Evolutionary conservation across 2,797 vertebrate genomes (phyloP).

Genomic region (Sorex maritimensis): DNA sequence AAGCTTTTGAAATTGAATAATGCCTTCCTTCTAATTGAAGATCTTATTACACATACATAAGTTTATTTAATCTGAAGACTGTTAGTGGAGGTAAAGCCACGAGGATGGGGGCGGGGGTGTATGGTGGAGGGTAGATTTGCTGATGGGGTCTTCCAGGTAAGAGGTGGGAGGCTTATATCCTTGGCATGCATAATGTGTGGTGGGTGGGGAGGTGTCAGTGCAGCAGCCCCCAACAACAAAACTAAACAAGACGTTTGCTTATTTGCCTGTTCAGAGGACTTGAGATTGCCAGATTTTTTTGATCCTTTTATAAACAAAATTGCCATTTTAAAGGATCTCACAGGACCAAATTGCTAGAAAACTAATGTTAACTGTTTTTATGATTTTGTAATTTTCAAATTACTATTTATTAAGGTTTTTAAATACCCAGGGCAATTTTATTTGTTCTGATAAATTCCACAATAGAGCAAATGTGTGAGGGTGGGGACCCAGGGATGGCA

Average conservation of each 20-base stretch:
- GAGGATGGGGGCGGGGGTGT: not conserved
- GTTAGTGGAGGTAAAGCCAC: slow-evolving; percentile 12
- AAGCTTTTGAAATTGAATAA: not conserved
- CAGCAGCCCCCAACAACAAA: not conserved
- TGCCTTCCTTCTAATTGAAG: not conserved
- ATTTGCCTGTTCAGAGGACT: slow-evolving; percentile 34
- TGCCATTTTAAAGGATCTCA: slow-evolving; percentile 48
- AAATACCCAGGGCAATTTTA: slow-evolving; percentile 45
- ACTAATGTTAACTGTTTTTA: slow-evolving; percentile 18
- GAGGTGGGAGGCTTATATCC: not conserved
- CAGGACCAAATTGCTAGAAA: slow-evolving; percentile 43
- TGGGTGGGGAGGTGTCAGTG: not conserved
- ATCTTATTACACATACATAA: slow-evolving; percentile 26
- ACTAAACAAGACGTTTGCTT: not conserved
- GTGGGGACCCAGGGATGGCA: not conserved
- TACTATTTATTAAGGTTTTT: slow-evolving; percentile 16
- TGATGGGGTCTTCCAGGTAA: not conserved
- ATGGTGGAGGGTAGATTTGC: not conserved
- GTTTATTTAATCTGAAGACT: slow-evolving; percentile 18
- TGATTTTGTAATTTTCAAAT: not conserved
- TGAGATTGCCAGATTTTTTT: slow-evolving; percentile 32
- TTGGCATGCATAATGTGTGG: not conserved
- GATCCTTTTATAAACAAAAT: slow-evolving; percentile 53
- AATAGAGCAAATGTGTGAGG: not conserved
- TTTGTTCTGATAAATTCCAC: slow-evolving; percentile 32